Percentiles rank a stretch among this genome's conserved stretches.
phyloP scores from a whole-genome alignment of 2,888 invertebrate species.

The Aspidiotus destructor region DNA sequence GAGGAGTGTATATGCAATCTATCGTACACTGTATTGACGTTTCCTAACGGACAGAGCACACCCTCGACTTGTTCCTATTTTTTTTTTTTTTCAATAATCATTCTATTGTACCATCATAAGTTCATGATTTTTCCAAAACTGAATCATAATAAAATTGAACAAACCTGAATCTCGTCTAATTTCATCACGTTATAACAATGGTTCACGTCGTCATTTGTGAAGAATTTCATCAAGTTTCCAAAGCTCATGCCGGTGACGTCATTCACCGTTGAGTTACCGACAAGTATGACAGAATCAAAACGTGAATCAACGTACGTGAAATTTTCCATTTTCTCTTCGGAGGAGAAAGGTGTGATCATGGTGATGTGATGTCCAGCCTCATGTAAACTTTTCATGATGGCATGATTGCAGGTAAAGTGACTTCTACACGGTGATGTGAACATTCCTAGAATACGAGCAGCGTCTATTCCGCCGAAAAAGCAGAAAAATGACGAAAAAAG shows the following conservation, averaged over 20 bases:
- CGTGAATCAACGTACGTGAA: not conserved
- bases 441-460: slow-evolving; percentile 3
- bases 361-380: not conserved
- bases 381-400: not conserved
- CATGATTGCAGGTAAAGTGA: not conserved
- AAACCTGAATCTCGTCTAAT: not conserved
- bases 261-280: too few species aligned
- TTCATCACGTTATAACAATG: not conserved
- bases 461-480: not conserved
- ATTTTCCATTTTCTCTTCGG: not conserved
- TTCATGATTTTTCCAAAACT: too few species aligned
- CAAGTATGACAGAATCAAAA: too few species aligned
- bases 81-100: too few species aligned
- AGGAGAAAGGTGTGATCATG: not conserved
- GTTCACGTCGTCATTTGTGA: not conserved
- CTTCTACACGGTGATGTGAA: not conserved
- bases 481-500: too few species aligned
- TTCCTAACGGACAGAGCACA: too few species aligned
- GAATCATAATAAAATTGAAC: not conserved
- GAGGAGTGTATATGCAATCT: too few species aligned
- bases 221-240: too few species aligned
- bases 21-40: too few species aligned
- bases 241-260: too few species aligned
- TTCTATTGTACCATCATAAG: too few species aligned
- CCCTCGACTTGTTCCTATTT: too few species aligned